Evolutionary conservation across 2,888 invertebrate species (phyloP).

Genomic region (Drosophila atripex): DNA sequence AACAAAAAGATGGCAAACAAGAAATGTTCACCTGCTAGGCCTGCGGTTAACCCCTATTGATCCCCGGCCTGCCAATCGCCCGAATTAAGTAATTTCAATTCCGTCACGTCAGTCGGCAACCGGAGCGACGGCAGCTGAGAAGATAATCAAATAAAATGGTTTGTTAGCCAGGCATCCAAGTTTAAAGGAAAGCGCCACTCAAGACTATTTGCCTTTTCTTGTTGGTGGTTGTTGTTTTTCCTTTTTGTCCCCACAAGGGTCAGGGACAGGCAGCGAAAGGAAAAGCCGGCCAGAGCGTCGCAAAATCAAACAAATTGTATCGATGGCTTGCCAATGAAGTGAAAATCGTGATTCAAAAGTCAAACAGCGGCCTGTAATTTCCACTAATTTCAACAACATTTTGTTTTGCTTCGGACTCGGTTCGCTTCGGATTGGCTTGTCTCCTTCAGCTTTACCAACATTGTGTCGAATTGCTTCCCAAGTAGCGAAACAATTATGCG

Average conservation of each 20-base stretch:
- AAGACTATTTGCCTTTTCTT: constrained; percentile 29
- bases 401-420: constrained; percentile 3
- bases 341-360: constrained; percentile 51
- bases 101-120: constrained; percentile 39
- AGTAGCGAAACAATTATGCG: constrained; percentile 50
- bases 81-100: constrained; percentile 57
- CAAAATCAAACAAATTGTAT: constrained; percentile 46
- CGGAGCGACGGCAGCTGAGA: constrained; percentile 28
- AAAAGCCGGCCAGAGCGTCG: constrained; percentile 8
- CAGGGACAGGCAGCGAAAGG: constrained; percentile 45
- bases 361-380: constrained; percentile 56
- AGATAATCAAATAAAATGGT: constrained; percentile 46
- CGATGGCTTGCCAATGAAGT: constrained; percentile 52
- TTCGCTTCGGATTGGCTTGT: neutral
- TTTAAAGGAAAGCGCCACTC: constrained; percentile 44
- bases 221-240: constrained; percentile 1
- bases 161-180: constrained; percentile 31
- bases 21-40: constrained; percentile 21
- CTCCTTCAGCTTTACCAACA: constrained; percentile 36
- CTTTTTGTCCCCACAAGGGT: constrained; percentile 41
- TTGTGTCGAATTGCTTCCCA: constrained; percentile 48
- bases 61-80: constrained; percentile 43
- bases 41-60: constrained; percentile 42
- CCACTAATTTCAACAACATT: constrained; percentile 54
- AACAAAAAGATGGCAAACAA: neutral